phyloP scores from a whole-genome alignment of 2,888 invertebrate genomes.

The Archips crataeganus region DNA sequence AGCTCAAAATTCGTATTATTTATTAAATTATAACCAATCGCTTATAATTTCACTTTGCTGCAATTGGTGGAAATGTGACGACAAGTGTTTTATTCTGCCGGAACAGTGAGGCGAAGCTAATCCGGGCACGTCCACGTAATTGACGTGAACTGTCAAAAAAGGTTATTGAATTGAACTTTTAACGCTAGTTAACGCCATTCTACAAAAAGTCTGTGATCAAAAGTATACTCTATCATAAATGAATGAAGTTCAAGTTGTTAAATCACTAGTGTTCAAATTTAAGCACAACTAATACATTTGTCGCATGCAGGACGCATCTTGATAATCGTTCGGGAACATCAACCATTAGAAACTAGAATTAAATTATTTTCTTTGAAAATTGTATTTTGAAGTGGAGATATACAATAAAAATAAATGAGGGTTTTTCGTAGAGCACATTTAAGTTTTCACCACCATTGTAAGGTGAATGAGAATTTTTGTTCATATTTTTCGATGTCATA shows the following conservation, averaged over 20 bases:
- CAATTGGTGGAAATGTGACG: constrained; percentile 26
- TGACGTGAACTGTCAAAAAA: constrained; percentile 51
- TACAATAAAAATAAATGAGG: neutral
- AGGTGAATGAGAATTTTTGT: neutral
- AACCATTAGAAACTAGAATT: no score
- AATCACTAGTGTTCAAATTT: no score
- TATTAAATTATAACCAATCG: constrained; percentile 24
- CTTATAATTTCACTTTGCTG: neutral
- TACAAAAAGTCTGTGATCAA: neutral
- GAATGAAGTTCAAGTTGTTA: neutral
- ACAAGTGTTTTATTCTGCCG: neutral
- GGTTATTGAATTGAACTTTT: neutral
- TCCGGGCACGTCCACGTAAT: constrained; percentile 53
- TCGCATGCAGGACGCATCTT: no score
- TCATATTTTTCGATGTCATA: neutral
- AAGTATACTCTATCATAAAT: neutral
- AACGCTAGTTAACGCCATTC: neutral
- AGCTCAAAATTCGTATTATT: constrained; percentile 5
- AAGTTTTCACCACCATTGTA: neutral
- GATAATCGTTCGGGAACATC: no score
- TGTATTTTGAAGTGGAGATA: no score
- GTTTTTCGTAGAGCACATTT: neutral
- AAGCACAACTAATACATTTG: no score
- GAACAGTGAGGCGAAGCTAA: constrained; percentile 44
- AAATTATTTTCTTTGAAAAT: no score